Evolutionary conservation across 1,140 invertebrate genomes (phyloP).

Genomic region (Drosophila ohnishii): DNA sequence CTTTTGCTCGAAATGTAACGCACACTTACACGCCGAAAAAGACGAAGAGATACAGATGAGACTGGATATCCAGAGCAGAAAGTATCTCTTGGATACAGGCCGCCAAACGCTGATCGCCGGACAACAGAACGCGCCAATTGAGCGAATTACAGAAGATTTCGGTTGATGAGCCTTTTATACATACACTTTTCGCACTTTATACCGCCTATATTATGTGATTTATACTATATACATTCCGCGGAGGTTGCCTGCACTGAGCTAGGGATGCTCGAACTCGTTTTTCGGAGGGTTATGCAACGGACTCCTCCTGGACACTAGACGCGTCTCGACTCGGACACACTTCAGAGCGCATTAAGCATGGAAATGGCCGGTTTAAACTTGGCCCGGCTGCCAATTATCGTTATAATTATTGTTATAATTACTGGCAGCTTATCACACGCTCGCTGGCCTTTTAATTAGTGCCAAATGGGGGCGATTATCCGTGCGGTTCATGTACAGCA

Average conservation of each 20-base stretch:
- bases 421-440: constrained; percentile 54
- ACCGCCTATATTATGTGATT: constrained; percentile 7
- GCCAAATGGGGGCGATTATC: constrained; percentile 42
- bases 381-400: constrained; percentile 3
- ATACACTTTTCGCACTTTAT: constrained; percentile 43
- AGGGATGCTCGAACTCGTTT: constrained; percentile 45
- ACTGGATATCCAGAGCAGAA: constrained; percentile 35
- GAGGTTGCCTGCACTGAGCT: constrained; percentile 50
- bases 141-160: constrained; percentile 79
- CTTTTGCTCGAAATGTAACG: constrained; percentile 33
- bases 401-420: constrained; percentile 6
- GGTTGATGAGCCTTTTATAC: constrained; percentile 73
- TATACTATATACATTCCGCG: constrained; percentile 18
- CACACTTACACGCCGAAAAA: constrained; percentile 47
- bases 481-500: constrained; percentile 22
- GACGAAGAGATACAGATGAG: constrained; percentile 9
- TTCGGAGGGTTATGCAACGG: constrained; percentile 43
- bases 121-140: constrained; percentile 62
- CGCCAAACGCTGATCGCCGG: constrained; percentile 50
- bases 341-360: not conserved
- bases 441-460: constrained; percentile 46
- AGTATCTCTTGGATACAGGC: constrained; percentile 74
- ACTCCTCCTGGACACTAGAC: constrained; percentile 23
- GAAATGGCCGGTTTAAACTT: constrained; percentile 7
- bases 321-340: constrained; percentile 1